These are phyloP conservation scores for Amphiprion clarkii DNA, from an alignment of 2,797 vertebrate species.

Conservation along the genomic window DNA sequence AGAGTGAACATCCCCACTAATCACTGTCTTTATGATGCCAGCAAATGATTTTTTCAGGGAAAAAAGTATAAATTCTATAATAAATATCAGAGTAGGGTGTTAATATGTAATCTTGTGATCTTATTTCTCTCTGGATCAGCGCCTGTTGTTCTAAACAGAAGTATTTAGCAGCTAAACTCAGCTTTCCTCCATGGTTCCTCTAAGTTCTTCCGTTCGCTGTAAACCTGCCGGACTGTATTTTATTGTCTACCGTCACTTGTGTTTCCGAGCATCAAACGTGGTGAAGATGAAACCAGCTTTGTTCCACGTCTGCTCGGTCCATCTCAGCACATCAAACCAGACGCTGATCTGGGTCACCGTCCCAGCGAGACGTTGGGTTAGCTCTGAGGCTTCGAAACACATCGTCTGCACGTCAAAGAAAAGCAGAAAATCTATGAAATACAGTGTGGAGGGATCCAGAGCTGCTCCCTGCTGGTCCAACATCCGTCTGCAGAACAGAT, in stretches of 20 bases:
- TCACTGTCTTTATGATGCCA: too few species aligned
- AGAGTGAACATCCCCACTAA: too few species aligned
- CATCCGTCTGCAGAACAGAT: slow-evolving; percentile 61
- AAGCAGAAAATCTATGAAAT: slow-evolving; percentile 64
- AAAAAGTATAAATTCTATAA: too few species aligned
- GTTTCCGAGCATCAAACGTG: slow-evolving; percentile 16
- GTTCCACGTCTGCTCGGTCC: slow-evolving; percentile 47
- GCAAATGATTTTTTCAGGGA: too few species aligned
- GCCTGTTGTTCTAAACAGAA: too few species aligned
- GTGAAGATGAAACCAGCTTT: slow-evolving; percentile 57
- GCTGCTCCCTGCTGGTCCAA: slow-evolving; percentile 54
- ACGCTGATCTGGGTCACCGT: slow-evolving; percentile 75
- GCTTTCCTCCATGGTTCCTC: too few species aligned
- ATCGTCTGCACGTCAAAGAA: slow-evolving; percentile 57
- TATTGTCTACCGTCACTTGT: neutral
- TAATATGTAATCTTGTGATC: too few species aligned
- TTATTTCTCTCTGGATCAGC: too few species aligned
- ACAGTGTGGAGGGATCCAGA: slow-evolving; percentile 54
- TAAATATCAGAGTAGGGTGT: too few species aligned
- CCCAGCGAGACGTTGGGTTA: slow-evolving; percentile 63
- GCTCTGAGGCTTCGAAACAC: slow-evolving; percentile 69
- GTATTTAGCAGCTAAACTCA: too few species aligned
- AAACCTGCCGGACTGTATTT: too few species aligned
- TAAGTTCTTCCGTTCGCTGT: too few species aligned
- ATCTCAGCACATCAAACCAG: slow-evolving; percentile 40